A percentile compares a stretch with the other conserved stretches of the same genome.
Evolutionary conservation across 2,888 invertebrate genomes (phyloP).

Genomic region (Pocota personata): DNA sequence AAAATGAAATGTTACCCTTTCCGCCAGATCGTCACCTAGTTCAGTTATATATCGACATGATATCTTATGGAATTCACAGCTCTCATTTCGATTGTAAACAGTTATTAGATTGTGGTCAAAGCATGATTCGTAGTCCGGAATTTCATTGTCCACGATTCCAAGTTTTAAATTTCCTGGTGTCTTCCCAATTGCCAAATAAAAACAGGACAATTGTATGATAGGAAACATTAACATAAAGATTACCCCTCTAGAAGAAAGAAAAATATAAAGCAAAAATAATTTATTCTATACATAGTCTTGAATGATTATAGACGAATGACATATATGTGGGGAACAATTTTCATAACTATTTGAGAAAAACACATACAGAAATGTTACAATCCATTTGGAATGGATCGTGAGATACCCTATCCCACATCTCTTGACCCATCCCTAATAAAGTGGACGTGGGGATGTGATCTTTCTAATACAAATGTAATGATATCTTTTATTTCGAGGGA

Average conservation of each 20-base stretch:
- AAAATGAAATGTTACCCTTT: constrained; percentile 80
- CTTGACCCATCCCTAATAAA: too few species aligned
- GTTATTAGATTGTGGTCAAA: constrained; percentile 81
- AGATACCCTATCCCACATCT: too few species aligned
- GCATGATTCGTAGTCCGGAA: constrained; percentile 82
- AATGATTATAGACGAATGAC: too few species aligned
- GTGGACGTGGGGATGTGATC: too few species aligned
- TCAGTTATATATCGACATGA: constrained; percentile 86
- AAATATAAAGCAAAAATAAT: neutral
- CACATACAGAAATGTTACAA: too few species aligned
- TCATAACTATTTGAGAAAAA: too few species aligned
- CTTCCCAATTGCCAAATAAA: constrained; percentile 91
- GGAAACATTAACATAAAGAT: constrained; percentile 93
- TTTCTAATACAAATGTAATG: too few species aligned
- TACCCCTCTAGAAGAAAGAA: constrained; percentile 86
- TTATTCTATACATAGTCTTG: neutral
- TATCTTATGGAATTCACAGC: constrained; percentile 84
- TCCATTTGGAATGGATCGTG: too few species aligned
- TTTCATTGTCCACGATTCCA: constrained; percentile 92
- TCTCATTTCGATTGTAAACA: constrained; percentile 81
- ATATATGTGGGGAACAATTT: too few species aligned
- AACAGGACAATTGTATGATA: constrained; percentile 90
- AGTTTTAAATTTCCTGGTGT: constrained; percentile 89
- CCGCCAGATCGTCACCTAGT: constrained; percentile 85
- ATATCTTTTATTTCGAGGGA: too few species aligned